These are phyloP conservation scores for Drosophila melanosoma DNA, from an alignment of 2,888 invertebrate genomes.

Conservation along the genomic window DNA sequence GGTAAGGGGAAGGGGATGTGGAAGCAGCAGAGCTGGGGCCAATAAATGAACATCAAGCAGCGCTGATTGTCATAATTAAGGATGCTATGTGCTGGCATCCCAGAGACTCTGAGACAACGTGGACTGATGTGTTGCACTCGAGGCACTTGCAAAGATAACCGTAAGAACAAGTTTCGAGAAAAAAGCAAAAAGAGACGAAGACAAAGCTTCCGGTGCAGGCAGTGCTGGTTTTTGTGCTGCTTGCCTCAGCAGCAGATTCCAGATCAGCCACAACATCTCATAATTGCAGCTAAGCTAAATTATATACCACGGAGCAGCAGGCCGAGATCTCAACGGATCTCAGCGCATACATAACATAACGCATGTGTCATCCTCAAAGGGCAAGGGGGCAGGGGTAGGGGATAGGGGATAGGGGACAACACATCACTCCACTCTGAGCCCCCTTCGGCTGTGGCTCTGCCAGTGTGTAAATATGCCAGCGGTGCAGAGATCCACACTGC, in stretches of 20 bases:
- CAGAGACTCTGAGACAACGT: slow-evolving; percentile 40
- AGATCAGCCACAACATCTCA: slow-evolving; percentile 76
- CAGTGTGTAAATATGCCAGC: slow-evolving; percentile 70
- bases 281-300: slow-evolving; percentile 79
- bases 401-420: neutral
- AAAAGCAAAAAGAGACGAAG: slow-evolving; percentile 29
- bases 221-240: slow-evolving; percentile 35
- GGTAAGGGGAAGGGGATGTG: neutral
- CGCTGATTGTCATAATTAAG: slow-evolving; percentile 80
- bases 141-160: slow-evolving; percentile 76
- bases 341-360: slow-evolving; percentile 16
- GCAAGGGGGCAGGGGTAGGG: neutral
- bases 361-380: slow-evolving; percentile 57
- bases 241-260: slow-evolving; percentile 23
- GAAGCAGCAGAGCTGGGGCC: slow-evolving; percentile 13
- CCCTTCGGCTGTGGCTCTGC: slow-evolving; percentile 17
- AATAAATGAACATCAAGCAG: slow-evolving; percentile 52
- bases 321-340: slow-evolving; percentile 42
- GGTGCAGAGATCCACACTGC: slow-evolving; percentile 59
- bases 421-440: slow-evolving; percentile 24
- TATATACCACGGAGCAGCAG: slow-evolving; percentile 56
- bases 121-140: slow-evolving; percentile 49
- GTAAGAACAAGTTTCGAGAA: slow-evolving; percentile 71
- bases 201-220: slow-evolving; percentile 70
- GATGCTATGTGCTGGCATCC: slow-evolving; percentile 72